Evolutionary conservation across 1,140 invertebrate genomes (phyloP), one percentile per base, ranked within the genome.

Genomic region (Druon quercuslanigerum): DNA sequence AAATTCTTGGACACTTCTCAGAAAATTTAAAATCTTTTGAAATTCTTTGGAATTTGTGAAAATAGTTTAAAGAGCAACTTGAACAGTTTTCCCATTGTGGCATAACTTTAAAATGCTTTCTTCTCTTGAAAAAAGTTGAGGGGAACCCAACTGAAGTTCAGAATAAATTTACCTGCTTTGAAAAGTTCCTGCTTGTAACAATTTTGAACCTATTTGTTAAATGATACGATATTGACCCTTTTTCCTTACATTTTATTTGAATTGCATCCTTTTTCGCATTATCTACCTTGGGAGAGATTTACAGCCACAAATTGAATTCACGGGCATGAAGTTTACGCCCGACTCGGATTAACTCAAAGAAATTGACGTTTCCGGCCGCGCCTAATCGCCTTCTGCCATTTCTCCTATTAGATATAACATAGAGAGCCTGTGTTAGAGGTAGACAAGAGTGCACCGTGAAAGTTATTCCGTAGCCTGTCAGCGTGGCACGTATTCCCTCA

Each of bases 311-410:
- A 86, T 87, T 87, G 84, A 87, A 87, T 87, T 87, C 78, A 56
- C 70, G 54, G 51, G 57, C 75, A n/a, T 16, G 40, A 72, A 70
- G 79, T 80, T 77, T 70, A 66, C 71, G 75, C 71, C 77, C 77
- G 76, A 80, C 73, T 78, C 75, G 83, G 83, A 87, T 86, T 85
- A 86, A 84, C 82, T 84, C 73, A 70, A 76, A 80, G 81, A 85
- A 86, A 87, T 83, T 85, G 85, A 87, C 86, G 77, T 87, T 87
- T 87, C 86, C 86, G 84, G 86, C 86, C 85, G 85, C 86, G 80
- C 85, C 86, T 86, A 84, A 85, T 83, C 76, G 82, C 74, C 72
- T 72, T 72, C 71, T 70, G 73, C 66, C 78, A 70, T 76, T 79
- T 76, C 76, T 76, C 81, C 77, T 71, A 66, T 66, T 66, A 66